phyloP scores from a whole-genome alignment of 1,140 invertebrate species.

The Mylabris phalerata region DNA sequence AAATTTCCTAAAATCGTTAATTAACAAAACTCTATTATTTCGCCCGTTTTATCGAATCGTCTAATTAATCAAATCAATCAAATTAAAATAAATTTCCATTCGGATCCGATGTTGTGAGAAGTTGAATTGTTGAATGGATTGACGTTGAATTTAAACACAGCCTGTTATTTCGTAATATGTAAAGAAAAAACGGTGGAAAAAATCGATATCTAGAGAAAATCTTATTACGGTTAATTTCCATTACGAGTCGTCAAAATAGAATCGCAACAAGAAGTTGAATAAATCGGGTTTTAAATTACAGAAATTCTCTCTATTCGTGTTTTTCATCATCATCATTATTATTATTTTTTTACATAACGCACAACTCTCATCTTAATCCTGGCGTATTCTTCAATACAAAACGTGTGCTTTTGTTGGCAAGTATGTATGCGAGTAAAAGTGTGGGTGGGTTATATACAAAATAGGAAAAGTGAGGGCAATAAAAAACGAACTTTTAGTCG shows the following conservation, averaged over 20 bases:
- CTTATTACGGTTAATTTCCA: constrained; percentile 11
- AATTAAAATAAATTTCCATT: no score
- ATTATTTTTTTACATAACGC: no score
- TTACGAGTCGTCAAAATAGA: constrained; percentile 6
- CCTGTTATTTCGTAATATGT: not conserved
- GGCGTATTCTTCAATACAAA: constrained; percentile 1
- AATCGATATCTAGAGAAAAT: constrained; percentile 7
- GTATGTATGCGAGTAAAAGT: no score
- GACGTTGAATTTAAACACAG: no score
- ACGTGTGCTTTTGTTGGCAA: constrained; percentile 2
- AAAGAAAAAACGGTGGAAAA: constrained; percentile 10
- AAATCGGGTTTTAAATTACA: constrained; percentile 18
- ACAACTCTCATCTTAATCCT: constrained; percentile 4
- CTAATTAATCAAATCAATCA: no score
- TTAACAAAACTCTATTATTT: no score
- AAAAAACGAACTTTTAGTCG: constrained; percentile 7
- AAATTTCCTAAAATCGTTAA: no score
- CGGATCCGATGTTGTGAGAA: no score
- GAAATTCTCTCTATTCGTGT: not conserved
- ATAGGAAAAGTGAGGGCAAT: not conserved
- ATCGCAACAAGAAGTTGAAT: constrained; percentile 10
- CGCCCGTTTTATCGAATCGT: no score
- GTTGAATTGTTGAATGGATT: no score
- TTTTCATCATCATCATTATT: no score
- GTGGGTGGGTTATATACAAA: no score